These are phyloP conservation scores for Tachuris rubrigastra DNA, from an alignment of 2,113 vertebrate species.

Conservation along the genomic window DNA sequence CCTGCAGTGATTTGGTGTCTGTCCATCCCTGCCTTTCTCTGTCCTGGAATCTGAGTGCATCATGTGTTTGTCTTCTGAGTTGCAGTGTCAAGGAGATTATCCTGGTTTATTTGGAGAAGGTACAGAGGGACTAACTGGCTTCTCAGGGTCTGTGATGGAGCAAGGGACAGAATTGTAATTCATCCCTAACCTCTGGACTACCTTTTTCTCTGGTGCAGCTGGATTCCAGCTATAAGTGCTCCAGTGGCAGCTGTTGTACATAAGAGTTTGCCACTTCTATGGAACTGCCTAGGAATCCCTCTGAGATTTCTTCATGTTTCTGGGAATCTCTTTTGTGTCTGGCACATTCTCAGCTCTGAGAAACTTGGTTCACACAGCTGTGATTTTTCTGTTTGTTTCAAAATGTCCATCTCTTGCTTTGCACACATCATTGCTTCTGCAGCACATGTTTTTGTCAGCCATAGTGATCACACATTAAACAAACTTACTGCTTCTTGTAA, in stretches of 20 bases:
- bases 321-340: neutral
- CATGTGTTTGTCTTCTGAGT: accelerated
- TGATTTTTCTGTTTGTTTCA: neutral
- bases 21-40: neutral
- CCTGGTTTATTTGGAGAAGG: neutral
- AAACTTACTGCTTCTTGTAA: neutral
- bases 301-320: neutral
- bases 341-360: neutral
- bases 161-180: neutral
- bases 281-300: neutral
- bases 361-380: neutral
- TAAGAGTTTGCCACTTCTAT: neutral
- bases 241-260: neutral
- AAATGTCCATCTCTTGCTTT: neutral
- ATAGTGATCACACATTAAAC: neutral
- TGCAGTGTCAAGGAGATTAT: neutral
- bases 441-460: accelerated
- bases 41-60: neutral
- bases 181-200: neutral
- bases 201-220: neutral
- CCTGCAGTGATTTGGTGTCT: neutral
- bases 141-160: neutral
- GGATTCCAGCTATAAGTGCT: neutral
- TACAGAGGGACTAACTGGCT: neutral
- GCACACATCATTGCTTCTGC: neutral